Conservation (phyloP, 2,797 vertebrate species). For the Eptatretus atami region DNA sequence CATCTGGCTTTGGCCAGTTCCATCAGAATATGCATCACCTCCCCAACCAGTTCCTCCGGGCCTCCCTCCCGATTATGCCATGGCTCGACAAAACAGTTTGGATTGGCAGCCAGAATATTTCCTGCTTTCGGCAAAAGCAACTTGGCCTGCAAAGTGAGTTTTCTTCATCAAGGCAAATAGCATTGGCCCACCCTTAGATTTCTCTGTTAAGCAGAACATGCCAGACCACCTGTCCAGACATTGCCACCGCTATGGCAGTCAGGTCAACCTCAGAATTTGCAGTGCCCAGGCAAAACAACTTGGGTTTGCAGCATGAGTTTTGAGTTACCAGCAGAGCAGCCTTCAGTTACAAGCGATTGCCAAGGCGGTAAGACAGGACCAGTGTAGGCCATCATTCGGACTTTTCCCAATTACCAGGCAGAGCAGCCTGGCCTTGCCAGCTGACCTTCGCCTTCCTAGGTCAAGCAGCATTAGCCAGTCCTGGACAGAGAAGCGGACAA, state of each 20-base stretch:
- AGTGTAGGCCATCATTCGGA: constrained; percentile 3
- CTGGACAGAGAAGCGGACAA: constrained; percentile 1
- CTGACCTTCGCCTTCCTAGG: neutral
- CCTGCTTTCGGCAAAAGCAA: neutral
- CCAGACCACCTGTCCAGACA: neutral
- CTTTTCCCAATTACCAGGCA: neutral
- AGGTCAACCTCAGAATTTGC: neutral
- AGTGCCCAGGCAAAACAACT: neutral
- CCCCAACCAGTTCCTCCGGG: constrained; percentile 59
- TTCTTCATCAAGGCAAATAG: constrained; percentile 1
- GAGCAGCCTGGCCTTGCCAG: constrained; percentile 1
- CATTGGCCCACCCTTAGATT: neutral
- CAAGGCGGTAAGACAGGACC: neutral
- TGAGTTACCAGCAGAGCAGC: neutral
- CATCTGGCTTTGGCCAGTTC: neutral
- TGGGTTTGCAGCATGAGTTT: constrained; percentile 2
- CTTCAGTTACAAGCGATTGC: neutral
- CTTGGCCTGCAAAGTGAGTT: constrained; percentile 1
- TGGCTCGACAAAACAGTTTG: constrained; percentile 60
- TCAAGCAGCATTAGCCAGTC: neutral
- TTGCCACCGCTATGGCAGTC: neutral
- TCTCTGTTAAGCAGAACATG: neutral
- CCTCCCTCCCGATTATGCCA: constrained; percentile 31
- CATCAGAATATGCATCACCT: neutral
- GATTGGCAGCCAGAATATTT: constrained; percentile 33